Evolutionary conservation across 2,888 invertebrate genomes (phyloP), one percentile per base, ranked within the genome.

Genomic region (Phengaris alcon): DNA sequence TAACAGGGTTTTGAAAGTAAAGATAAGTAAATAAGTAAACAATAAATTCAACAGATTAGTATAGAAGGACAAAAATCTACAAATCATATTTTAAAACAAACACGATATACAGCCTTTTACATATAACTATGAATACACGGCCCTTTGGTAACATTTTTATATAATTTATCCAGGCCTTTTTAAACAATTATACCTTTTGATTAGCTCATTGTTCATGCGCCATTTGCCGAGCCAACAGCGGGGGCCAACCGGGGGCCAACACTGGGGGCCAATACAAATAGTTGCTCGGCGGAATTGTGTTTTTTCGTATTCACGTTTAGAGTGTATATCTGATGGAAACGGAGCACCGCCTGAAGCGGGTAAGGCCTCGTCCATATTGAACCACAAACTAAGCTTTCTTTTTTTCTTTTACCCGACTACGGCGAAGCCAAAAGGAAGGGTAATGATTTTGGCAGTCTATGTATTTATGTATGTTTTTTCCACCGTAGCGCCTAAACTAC

Each of bases 281-380:
- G 75, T 79, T 55, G 46, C 48, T 70, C 57, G 54, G 55, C 48
- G 70, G 70, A 48, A 77, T 78, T 79, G 77, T 78, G 76, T 80
- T 80, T 72, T 81, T 81, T 79, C 77, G 78, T 77, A 75, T 80
- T 79, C 78, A 76, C 80, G 75, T 77, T 77, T 75, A 75, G 80
- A 80, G 35, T 64, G 64, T 64, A 79, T 80, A 80, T 79, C 76
- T 78, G 79, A 80, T 80, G 75, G 54, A 55, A 75, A 70, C 48
- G 57, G 57, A 75, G 69, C 48, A 35, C 48, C 69, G 69, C 75
- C 57, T 0, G 44, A 44, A 57, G 74, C 35, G 15, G 22, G 51
- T 72, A 22, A 52, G 35, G 22, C 48, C 54, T 12, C 72, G 12
- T 12, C 52, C 0, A 52, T 51, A 72, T 22, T 13, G 72, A 68